phyloP scores from a whole-genome alignment of 2,113 vertebrate genomes.

The Pachypanchax playfairii region DNA sequence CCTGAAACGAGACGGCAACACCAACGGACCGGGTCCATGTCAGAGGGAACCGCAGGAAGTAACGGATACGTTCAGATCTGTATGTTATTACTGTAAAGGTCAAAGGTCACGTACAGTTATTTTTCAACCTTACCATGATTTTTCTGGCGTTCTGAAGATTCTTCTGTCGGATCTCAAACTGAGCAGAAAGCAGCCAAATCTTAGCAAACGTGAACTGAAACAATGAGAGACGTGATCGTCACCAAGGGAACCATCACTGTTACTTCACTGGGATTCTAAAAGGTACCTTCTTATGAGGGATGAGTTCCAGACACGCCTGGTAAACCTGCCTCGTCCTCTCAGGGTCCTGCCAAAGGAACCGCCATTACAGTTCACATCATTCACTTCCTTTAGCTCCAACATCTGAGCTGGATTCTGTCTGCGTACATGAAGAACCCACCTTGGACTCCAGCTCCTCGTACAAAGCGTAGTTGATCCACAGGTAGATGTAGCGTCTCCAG shows the following conservation, averaged over 20 bases:
- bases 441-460: conserved; percentile 97
- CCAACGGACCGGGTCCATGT: neutral
- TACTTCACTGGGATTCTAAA: no score
- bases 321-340: conserved; percentile 95
- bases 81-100: no score
- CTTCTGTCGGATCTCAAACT: conserved; percentile 98
- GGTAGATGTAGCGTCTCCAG: conserved; percentile 97
- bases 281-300: conserved; percentile 94
- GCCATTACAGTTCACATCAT: no score
- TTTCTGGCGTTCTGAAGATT: conserved; percentile 89
- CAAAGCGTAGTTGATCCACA: conserved; percentile 96
- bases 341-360: conserved; percentile 80
- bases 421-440: conserved; percentile 69
- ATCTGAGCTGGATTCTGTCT: neutral
- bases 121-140: conserved; percentile 84
- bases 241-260: neutral
- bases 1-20: conserved; percentile 71
- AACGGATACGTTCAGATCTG: no score
- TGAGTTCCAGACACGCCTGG: conserved; percentile 91
- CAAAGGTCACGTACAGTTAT: no score
- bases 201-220: conserved; percentile 96
- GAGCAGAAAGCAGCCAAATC: conserved; percentile 93
- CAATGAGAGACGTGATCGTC: neutral
- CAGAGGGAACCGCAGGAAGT: no score
- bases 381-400: neutral